Percentiles rank a stretch among this genome's conserved stretches.
phyloP scores from a whole-genome alignment of 1,140 invertebrate genomes.

The Ceratina japonica region DNA sequence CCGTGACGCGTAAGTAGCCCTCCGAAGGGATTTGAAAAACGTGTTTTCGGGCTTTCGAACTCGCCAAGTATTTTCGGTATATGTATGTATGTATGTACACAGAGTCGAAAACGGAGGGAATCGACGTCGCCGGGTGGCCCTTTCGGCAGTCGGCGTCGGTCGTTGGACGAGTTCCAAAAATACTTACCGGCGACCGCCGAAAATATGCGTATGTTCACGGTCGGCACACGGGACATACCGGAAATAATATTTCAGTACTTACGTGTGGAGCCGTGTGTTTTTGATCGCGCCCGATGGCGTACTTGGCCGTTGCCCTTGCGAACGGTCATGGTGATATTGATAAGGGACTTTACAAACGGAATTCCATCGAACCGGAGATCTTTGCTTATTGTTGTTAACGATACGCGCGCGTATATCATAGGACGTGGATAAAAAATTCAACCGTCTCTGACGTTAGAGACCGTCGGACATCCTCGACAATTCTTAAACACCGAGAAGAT shows the following conservation, averaged over 20 bases:
- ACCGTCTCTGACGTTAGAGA: no score
- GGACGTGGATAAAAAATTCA: no score
- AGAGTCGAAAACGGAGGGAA: not conserved
- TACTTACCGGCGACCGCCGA: conserved; percentile 16
- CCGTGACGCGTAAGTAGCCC: conserved; percentile 8
- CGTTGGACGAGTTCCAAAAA: conserved; percentile 50
- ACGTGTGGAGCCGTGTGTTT: not conserved
- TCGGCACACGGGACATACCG: conserved; percentile 29
- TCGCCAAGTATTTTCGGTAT: conserved; percentile 25
- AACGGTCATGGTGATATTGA: conserved; percentile 1
- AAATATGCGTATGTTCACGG: conserved; percentile 27
- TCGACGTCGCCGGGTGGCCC: conserved; percentile 20
- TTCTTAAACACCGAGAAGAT: no score
- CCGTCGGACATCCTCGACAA: no score
- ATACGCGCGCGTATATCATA: no score
- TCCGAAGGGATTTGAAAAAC: conserved; percentile 13
- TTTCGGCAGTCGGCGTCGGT: conserved; percentile 6
- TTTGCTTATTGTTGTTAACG: no score
- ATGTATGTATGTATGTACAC: no score
- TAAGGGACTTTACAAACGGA: no score
- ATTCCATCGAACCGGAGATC: no score
- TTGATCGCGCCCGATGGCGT: not conserved
- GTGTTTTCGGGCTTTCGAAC: not conserved
- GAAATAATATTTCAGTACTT: conserved; percentile 47
- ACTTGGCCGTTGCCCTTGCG: not conserved